phyloP scores from a whole-genome alignment of 2,888 invertebrate species.

The Leptopilina drosophilae region DNA sequence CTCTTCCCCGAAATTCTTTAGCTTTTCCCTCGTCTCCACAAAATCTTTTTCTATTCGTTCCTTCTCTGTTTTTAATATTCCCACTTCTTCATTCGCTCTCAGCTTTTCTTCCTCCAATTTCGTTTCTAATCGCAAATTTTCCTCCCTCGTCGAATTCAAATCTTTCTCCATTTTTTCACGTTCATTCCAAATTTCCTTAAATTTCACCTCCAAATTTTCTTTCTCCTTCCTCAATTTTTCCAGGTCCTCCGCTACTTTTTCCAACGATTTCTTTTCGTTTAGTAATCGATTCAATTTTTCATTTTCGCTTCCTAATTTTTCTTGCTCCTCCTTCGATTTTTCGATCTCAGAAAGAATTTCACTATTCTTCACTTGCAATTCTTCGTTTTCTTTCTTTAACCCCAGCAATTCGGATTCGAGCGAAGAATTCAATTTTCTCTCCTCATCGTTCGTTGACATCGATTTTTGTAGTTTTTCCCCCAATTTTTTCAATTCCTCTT shows the following conservation, averaged over 20 bases:
- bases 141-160: constrained; percentile 24
- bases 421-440: neutral
- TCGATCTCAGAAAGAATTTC: neutral
- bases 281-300: neutral
- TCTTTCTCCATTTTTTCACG: constrained; percentile 46
- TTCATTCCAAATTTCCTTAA: constrained; percentile 52
- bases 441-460: neutral
- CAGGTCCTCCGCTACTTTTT: constrained; percentile 16
- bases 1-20: neutral
- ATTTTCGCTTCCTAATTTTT: neutral
- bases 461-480: constrained; percentile 32
- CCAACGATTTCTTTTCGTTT: constrained; percentile 3
- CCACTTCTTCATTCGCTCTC: constrained; percentile 21
- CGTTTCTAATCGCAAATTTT: constrained; percentile 51
- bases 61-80: constrained; percentile 30
- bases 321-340: neutral
- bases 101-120: constrained; percentile 47
- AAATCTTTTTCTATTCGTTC: constrained; percentile 9
- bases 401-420: constrained; percentile 40
- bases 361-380: neutral
- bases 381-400: constrained; percentile 52
- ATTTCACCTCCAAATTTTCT: constrained; percentile 53
- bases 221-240: constrained; percentile 53
- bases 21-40: constrained; percentile 26
- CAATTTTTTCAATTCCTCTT: constrained; percentile 52